A percentile compares a stretch with the other conserved stretches of the same genome.
phyloP scores from a whole-genome alignment of 2,113 vertebrate species.

The Aleadryas rufinucha region DNA sequence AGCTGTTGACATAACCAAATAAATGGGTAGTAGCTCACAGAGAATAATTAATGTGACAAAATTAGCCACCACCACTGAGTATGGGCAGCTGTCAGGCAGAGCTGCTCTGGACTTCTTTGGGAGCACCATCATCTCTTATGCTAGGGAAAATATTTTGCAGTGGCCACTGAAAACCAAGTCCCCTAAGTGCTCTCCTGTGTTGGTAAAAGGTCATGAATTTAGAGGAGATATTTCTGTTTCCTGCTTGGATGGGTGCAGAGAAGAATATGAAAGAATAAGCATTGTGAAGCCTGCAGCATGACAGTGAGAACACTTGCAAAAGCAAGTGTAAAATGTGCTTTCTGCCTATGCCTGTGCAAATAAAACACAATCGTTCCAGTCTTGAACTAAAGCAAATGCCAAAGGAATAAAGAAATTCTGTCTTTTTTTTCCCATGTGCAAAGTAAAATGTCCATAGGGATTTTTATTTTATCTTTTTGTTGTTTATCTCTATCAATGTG shows the following conservation, averaged over 20 bases:
- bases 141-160: neutral
- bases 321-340: neutral
- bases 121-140: neutral
- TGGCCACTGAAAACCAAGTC: neutral
- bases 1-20: neutral
- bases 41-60: neutral
- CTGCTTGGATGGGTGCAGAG: neutral
- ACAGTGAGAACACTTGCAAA: neutral
- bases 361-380: neutral
- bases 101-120: neutral
- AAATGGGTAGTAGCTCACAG: neutral
- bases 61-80: neutral
- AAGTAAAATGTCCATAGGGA: neutral
- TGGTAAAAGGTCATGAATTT: neutral
- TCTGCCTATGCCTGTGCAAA: neutral
- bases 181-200: neutral
- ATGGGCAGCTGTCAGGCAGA: neutral
- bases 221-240: neutral
- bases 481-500: neutral
- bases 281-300: neutral
- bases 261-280: neutral
- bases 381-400: neutral
- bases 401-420: neutral
- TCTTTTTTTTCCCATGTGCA: accelerated
- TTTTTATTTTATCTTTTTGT: neutral